Percentiles rank a stretch among this genome's conserved stretches.
Conservation (phyloP, 2,113 vertebrate species). For the Anhinga rufa region DNA sequence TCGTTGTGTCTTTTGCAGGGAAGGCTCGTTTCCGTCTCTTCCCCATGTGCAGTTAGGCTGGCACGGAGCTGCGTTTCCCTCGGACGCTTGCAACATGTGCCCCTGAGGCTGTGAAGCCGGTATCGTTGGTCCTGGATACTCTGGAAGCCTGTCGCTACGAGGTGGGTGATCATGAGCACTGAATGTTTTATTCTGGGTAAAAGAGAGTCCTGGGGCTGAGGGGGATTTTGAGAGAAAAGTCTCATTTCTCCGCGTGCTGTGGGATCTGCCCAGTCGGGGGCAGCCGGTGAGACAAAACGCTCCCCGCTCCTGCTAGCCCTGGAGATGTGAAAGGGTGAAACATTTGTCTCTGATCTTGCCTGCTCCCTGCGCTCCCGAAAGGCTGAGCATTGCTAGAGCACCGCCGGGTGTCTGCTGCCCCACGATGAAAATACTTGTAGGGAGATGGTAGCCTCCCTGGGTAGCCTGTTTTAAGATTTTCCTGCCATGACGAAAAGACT, state of each 20-base stretch:
- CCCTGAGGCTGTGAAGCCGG: neutral
- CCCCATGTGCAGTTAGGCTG: neutral
- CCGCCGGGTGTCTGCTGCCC: neutral
- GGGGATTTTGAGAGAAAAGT: neutral
- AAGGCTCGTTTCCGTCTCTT: neutral
- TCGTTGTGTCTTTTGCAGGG: neutral
- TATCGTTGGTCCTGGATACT: neutral
- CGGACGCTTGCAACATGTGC: rapidly evolving
- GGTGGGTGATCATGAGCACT: neutral
- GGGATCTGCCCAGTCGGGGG: neutral
- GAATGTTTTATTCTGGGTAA: neutral
- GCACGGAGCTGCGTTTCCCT: rapidly evolving
- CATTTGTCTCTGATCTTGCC: neutral
- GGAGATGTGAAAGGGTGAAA: neutral
- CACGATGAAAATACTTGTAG: neutral
- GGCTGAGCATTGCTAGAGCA: neutral
- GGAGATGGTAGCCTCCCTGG: neutral
- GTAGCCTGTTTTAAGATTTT: neutral
- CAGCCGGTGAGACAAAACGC: neutral
- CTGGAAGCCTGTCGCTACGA: neutral
- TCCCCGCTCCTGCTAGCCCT: neutral
- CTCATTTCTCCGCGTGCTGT: neutral
- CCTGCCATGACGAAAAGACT: neutral
- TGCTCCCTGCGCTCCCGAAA: neutral
- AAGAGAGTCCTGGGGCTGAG: neutral